Evolutionary conservation across 2,888 invertebrate genomes (phyloP), one percentile per base, ranked within the genome.

Genomic region (Atethmia centrago): DNA sequence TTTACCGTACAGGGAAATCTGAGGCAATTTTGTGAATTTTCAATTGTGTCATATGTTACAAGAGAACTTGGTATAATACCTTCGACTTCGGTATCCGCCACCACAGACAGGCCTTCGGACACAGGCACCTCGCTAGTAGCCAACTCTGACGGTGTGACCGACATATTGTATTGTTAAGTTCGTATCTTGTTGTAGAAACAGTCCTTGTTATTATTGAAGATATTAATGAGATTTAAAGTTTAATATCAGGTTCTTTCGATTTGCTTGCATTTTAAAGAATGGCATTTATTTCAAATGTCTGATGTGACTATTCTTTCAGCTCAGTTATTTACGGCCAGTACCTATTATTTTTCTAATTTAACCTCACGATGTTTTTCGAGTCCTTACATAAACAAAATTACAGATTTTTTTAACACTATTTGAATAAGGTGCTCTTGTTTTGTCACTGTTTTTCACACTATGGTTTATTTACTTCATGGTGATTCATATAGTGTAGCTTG

Each of bases 241-340:
- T 73, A 77, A 28, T 61, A 76, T 51, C 53, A 53, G 68, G 65
- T 72, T 80, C 81, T 83, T 83, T 75, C 71, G 79, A 80, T 84
- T 79, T 82, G 87, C 83, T 88, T 89, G 89, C 91, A 92, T 93
- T 92, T 91, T 92, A 87, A 76, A 89, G 89, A 91, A 90, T 93
- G 92, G 91, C 91, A 83, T 59, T 79, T 53, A 80, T 79, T 74
- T 77, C 49, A 68, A 80, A 66, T 68, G 61, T 51, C 76, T 64
- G 40, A 49, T 65, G 47, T 67, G 47, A 78, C 9, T 71, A 65
- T 71, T 84, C 81, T 82, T 69, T 36, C 82, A 81, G 62, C 12
- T 56, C 5, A 25, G 3, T 58, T 65, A 40, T 55, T 56, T 58
- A 21, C 28, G 45, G 73, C 83, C 79, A 71, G 85, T 69, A n/a